These are phyloP conservation scores for Branchipolynoe longqiensis DNA, from an alignment of 2,888 invertebrate species.

Conservation along the genomic window DNA sequence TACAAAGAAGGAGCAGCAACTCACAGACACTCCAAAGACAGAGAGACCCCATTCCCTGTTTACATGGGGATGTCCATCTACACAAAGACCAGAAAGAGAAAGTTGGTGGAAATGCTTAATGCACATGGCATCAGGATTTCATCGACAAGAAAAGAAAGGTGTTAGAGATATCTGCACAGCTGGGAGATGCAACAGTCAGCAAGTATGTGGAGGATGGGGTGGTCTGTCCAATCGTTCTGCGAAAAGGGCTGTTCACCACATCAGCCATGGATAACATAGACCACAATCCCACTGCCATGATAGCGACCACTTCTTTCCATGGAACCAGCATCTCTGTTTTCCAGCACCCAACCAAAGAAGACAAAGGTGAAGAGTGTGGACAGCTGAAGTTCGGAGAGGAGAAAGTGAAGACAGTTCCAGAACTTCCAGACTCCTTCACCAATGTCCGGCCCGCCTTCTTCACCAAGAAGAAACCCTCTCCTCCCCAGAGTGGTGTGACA, in stretches of 20 bases:
- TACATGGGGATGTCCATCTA: slow-evolving; percentile 66
- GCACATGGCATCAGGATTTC: slow-evolving; percentile 68
- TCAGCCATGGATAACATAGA: slow-evolving; percentile 69
- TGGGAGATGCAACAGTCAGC: too few relatives aligned
- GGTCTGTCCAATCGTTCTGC: slow-evolving; percentile 62
- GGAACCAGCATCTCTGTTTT: slow-evolving; percentile 68
- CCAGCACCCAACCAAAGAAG: slow-evolving; percentile 64
- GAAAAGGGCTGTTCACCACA: slow-evolving; percentile 67
- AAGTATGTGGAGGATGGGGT: slow-evolving; percentile 61
- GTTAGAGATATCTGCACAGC: too few relatives aligned
- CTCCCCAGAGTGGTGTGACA: too few relatives aligned
- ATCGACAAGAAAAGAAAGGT: slow-evolving; percentile 69
- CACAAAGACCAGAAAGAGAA: slow-evolving; percentile 68
- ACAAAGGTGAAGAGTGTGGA: slow-evolving; percentile 57
- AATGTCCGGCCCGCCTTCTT: too few relatives aligned
- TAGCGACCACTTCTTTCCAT: too few relatives aligned
- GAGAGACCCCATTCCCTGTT: slow-evolving; percentile 63
- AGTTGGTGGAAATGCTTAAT: slow-evolving; percentile 58
- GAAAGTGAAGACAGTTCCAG: slow-evolving; percentile 61
- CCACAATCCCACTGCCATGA: slow-evolving; percentile 67
- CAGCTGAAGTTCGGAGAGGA: slow-evolving; percentile 24
- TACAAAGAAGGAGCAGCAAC: slow-evolving; percentile 55
- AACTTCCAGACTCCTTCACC: slow-evolving; percentile 65
- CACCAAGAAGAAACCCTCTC: too few relatives aligned
- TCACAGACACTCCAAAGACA: slow-evolving; percentile 57